Percentiles rank a stretch among this genome's conserved stretches.
phyloP scores from a whole-genome alignment of 2,797 vertebrate species.

The Smutsia temminckii region DNA sequence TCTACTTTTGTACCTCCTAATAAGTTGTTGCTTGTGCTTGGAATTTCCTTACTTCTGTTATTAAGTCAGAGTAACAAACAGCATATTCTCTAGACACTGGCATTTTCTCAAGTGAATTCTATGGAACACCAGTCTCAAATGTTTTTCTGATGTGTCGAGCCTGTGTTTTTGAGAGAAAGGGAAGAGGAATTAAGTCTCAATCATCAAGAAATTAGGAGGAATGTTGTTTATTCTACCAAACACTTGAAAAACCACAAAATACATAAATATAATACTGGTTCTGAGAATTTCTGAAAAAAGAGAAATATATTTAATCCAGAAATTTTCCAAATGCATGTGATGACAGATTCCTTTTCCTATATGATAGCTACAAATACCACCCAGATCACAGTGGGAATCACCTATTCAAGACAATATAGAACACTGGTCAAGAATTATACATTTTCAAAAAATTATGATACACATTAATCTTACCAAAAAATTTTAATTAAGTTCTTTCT shows the following conservation, averaged over 20 bases:
- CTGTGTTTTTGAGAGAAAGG: neutral
- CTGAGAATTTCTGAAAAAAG: conserved; percentile 21
- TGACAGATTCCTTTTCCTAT: neutral
- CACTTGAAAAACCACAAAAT: neutral
- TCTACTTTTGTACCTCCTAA: neutral
- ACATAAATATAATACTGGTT: neutral
- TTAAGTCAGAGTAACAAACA: neutral
- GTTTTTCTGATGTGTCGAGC: neutral
- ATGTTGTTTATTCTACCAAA: neutral
- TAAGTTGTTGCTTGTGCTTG: neutral
- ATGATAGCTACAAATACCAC: neutral
- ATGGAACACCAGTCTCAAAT: neutral
- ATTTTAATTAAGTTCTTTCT: neutral
- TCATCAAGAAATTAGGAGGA: neutral
- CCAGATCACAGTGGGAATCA: neutral
- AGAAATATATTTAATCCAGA: neutral
- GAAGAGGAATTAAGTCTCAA: neutral
- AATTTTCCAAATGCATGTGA: neutral
- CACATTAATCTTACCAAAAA: neutral
- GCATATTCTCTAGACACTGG: neutral
- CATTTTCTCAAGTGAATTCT: neutral
- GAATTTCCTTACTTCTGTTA: neutral
- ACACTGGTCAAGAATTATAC: neutral
- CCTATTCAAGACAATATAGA: neutral
- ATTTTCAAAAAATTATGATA: conserved; percentile 4